Base-by-base conservation (phyloP, 2,113 vertebrate species). In the Bothrops jararaca region DNA sequence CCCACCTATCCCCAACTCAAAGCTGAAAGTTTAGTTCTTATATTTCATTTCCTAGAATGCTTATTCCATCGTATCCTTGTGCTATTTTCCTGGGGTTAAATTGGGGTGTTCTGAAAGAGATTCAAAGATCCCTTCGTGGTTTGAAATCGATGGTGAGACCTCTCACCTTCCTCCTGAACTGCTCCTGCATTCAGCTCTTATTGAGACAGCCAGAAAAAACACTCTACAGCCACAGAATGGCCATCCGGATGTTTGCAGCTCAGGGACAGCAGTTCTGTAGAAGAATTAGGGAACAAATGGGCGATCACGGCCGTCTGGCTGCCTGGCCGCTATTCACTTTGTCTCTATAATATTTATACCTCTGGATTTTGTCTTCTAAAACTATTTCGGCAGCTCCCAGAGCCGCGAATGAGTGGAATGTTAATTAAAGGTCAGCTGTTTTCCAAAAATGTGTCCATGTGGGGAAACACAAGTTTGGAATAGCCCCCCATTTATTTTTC, bases 351-450 rank as follows among this genome's bases (percentile, higher is more conserved):
- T 18, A 34, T 74, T 74, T 34, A 74, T 5, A 2, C 69, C n/a
- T 74, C n/a, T 86, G 89, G 74, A 74, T 50, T 91, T 92, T 50
- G 88, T 85, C 74, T 92, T 89, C 90, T 90, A 92, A 92, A 92
- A 80, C 42, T 89, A 86, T 92, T 92, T 86, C 45, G 1, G 22
- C 88, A 92, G 86, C 92, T 90, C 85, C 57, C 26, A 90, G 74
- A 86, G 86, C 88, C 39, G 50, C 18, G 50, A 85, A 86, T 86
- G 56, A 86, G 85, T 4, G 20, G 80, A 85, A 89, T 92, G 90
- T 89, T 86, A 92, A 93, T 93, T 86, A 90, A 92, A 57, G 74
- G n/a, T 48, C 85, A 93, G 74, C 50, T 34, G 86, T 53, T 86
- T 45, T 80, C 48, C 88, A 92, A 56, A 92, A 89, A 89, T 89